Base-by-base conservation (phyloP, 2,113 vertebrate genomes). In the Oriolus oriolus region DNA sequence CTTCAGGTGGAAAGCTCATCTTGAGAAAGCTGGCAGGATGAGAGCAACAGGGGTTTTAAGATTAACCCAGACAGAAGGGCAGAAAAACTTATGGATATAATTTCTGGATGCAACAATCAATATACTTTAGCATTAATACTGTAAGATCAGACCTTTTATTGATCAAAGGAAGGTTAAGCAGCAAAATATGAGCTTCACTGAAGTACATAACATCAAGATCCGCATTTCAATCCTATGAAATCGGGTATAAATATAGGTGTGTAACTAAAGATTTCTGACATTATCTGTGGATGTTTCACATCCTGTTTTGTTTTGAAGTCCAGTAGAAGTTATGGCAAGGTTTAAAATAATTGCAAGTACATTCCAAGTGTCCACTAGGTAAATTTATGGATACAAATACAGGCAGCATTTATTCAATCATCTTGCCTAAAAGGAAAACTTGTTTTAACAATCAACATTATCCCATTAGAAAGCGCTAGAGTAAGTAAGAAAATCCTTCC, bases 331-430 rank as follows among this genome's bases (percentile, higher is more conserved):
- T 28, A 53, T 6, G 15, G 9, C 28, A 78, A 91, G 60, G 66
- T 56, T 59, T 73, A 82, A 77, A 94, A 50, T 66, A 89, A 87
- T 64, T 82, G 47, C 42, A 69, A 91, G 70, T 35, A 93, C 14
- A 76, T 35, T 74, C 12, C 13, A 59, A 75, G 60, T 13, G 47
- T 87, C n/a, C 27, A 68, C 16, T 41, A 71, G 35, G 33, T 33
- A 84, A 65, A 77, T 41, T 41, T 54, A 86, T 2, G 11, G 27
- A 84, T 54, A 56, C 1, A 11, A 54, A 73, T 68, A 70, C 13
- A n/a, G 12, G 45, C 21, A 87, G 12, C 59, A 60, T 82, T 89
- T 75, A 68, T 66, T 78, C 52, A 84, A 84, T 26, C 13, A 63
- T 28, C 21, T 75, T 84, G 24, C 33, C 44, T 68, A 68, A 81